A percentile compares a stretch with the other conserved stretches of the same genome.
These are phyloP conservation scores for Pseudoips prasinana DNA, from an alignment of 2,888 invertebrate genomes.

Conservation along the genomic window DNA sequence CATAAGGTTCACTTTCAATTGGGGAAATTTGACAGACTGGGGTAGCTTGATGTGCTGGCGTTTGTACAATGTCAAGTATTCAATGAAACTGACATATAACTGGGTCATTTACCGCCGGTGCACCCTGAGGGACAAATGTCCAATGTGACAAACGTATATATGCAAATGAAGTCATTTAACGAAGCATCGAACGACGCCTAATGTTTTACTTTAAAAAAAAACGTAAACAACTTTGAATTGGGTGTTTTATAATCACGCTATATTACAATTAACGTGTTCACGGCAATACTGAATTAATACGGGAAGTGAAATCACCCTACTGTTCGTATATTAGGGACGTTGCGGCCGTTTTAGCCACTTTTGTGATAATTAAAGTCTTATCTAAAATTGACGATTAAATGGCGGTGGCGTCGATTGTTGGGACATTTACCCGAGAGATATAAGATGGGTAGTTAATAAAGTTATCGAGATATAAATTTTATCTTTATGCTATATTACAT, in stretches of 20 bases:
- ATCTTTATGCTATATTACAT: not conserved
- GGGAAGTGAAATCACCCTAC: constrained; percentile 43
- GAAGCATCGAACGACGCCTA: constrained; percentile 33
- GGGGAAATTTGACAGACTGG: too few relatives aligned
- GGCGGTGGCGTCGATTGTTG: constrained; percentile 18
- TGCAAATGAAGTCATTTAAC: constrained; percentile 38
- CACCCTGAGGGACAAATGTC: constrained; percentile 20
- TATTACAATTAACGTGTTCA: constrained; percentile 57
- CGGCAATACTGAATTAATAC: constrained; percentile 56
- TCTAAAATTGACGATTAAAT: constrained; percentile 33
- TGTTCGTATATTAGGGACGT: constrained; percentile 21
- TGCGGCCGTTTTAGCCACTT: constrained; percentile 14
- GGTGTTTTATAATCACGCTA: constrained; percentile 66
- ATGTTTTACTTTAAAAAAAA: constrained; percentile 41
- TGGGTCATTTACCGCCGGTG: constrained; percentile 19
- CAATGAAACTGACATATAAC: too few relatives aligned
- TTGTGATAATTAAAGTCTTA: constrained; percentile 26
- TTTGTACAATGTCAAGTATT: too few relatives aligned
- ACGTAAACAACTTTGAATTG: constrained; percentile 43
- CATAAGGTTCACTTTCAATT: too few relatives aligned
- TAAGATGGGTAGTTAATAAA: constrained; percentile 7
- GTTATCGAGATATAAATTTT: constrained; percentile 8
- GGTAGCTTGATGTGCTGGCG: too few relatives aligned
- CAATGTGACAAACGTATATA: constrained; percentile 31
- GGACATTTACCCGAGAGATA: constrained; percentile 24